Evolutionary conservation across 30 jellyfish, hydroid and myxozoan genomes (phyloP).

Genomic region (Aurelia aurita): DNA sequence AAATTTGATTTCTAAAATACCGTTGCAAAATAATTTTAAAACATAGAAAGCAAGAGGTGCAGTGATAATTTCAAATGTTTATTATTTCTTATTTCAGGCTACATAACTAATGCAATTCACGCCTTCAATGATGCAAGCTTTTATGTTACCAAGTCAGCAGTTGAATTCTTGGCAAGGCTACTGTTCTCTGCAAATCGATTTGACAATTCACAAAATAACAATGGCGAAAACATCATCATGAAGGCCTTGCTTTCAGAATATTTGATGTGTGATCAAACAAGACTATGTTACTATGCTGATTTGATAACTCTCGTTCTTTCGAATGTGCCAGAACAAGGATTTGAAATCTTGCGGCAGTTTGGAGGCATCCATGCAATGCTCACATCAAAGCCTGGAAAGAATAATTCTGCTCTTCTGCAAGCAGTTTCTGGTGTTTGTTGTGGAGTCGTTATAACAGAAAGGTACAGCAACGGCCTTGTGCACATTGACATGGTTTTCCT

Average conservation of each 20-base stretch:
- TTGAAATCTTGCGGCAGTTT: slow-evolving; percentile 2
- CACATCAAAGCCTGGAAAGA: not conserved
- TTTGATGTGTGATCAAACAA: not conserved
- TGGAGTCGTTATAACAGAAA: not conserved
- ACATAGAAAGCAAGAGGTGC: no score
- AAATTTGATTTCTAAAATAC: no score
- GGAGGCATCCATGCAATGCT: slow-evolving; percentile 31
- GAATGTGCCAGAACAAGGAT: not conserved
- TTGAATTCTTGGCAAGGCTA: slow-evolving; percentile 11
- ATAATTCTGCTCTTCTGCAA: slow-evolving; percentile 1
- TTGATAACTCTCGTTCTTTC: slow-evolving; percentile 19
- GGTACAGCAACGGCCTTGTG: no score
- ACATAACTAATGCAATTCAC: not conserved
- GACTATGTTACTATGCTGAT: not conserved
- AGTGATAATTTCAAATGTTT: no score
- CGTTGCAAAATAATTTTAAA: no score
- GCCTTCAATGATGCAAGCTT: slow-evolving; percentile 54
- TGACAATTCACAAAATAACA: not conserved
- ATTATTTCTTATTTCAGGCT: not conserved
- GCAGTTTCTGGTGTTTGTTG: slow-evolving; percentile 8
- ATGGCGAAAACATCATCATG: not conserved
- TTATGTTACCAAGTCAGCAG: slow-evolving; percentile 48
- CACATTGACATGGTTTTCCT: no score
- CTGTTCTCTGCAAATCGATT: not conserved
- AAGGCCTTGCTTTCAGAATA: not conserved